Evolutionary conservation across 2,888 invertebrate species (phyloP).

Genomic region (Congeria kusceri): DNA sequence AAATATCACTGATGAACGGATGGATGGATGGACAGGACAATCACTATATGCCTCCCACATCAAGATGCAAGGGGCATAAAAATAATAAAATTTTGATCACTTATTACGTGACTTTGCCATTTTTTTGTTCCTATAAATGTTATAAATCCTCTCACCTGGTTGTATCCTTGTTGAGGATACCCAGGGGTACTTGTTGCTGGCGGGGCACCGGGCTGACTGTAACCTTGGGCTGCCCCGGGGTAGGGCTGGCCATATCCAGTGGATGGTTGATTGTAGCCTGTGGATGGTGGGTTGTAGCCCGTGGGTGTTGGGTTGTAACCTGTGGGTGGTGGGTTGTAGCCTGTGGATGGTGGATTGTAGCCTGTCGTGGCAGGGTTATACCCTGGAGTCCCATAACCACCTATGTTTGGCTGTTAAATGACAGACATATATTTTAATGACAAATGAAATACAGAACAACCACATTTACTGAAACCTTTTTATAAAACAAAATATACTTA

Average conservation of each 20-base stretch:
- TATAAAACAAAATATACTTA: too few species aligned
- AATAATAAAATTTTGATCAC: too few species aligned
- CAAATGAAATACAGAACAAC: too few species aligned
- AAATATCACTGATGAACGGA: too few species aligned
- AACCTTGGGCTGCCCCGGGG: slow-evolving; percentile 38
- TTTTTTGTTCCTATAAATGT: too few species aligned
- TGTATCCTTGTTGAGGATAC: neutral
- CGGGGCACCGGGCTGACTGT: slow-evolving; percentile 39
- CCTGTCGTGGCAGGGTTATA: slow-evolving; percentile 29
- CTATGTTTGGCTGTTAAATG: slow-evolving; percentile 44
- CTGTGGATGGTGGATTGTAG: slow-evolving; percentile 49
- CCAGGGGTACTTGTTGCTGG: slow-evolving; percentile 7
- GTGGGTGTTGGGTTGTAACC: slow-evolving; percentile 42
- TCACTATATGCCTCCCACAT: too few species aligned
- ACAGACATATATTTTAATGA: neutral
- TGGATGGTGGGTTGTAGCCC: slow-evolving; percentile 37
- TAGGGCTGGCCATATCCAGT: slow-evolving; percentile 39
- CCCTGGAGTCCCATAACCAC: slow-evolving; percentile 49
- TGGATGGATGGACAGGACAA: too few species aligned
- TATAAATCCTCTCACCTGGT: neutral
- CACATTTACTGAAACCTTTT: neutral
- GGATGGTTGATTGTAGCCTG: too few species aligned
- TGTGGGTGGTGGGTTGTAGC: slow-evolving; percentile 38
- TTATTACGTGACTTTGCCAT: too few species aligned
- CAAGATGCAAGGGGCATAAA: too few species aligned